These are phyloP conservation scores for Laspeyria flexula DNA, from an alignment of 2,888 invertebrate species.

Conservation along the genomic window DNA sequence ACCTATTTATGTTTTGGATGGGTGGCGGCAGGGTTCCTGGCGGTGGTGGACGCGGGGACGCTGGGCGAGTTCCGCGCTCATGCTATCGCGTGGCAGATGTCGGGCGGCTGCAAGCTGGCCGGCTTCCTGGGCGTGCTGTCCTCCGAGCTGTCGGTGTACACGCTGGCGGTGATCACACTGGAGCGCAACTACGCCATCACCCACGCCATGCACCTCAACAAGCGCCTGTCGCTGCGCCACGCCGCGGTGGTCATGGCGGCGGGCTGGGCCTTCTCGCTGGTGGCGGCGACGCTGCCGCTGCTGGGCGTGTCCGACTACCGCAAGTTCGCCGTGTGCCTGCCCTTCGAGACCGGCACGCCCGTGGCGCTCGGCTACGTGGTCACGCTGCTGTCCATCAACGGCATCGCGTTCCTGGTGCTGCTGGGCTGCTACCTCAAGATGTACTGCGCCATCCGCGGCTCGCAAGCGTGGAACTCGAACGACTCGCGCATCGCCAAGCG, in stretches of 20 bases:
- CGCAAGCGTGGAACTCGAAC: constrained; percentile 98
- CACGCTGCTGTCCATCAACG: constrained; percentile 96
- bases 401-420: constrained; percentile 96
- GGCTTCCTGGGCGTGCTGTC: constrained; percentile 98
- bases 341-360: constrained; percentile 94
- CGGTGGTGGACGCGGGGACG: constrained; percentile 98
- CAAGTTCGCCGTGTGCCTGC: constrained; percentile 98
- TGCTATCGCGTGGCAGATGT: constrained; percentile 99
- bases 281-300: constrained; percentile 95
- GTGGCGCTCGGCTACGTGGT: constrained; percentile 95
- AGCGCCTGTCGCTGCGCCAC: constrained; percentile 95
- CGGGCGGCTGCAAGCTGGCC: constrained; percentile 95
- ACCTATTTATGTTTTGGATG: too few relatives aligned
- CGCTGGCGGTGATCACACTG: constrained; percentile 97
- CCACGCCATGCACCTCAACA: constrained; percentile 98
- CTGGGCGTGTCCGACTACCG: constrained; percentile 97
- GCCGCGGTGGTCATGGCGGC: constrained; percentile 96
- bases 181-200: constrained; percentile 99
- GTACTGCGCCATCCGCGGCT: constrained; percentile 99
- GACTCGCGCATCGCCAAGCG: constrained; percentile 98
- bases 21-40: constrained; percentile 95
- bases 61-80: constrained; percentile 98
- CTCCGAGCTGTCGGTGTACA: constrained; percentile 97
- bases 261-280: constrained; percentile 96
- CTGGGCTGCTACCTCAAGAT: constrained; percentile 98